phyloP scores from a whole-genome alignment of 2,797 vertebrate species.

The Lepilemur septentrionalis region DNA sequence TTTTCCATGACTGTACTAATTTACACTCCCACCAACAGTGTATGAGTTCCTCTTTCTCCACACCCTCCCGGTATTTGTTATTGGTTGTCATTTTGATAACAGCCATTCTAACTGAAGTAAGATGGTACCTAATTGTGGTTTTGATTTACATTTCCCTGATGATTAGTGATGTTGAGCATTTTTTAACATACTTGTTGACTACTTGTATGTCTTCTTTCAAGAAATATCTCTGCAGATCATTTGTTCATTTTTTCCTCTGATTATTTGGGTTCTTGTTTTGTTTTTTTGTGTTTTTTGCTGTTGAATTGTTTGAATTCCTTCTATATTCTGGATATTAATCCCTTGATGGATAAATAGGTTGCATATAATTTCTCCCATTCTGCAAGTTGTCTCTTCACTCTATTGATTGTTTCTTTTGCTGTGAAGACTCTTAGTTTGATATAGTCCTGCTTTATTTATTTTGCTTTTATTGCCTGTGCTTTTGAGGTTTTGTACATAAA shows the following conservation, averaged over 20 bases:
- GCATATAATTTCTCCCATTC: not conserved
- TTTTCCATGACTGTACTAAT: not conserved
- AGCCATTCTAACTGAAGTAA: not conserved
- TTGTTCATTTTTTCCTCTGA: not conserved
- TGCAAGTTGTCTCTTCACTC: not conserved
- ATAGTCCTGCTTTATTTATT: not conserved
- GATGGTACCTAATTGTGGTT: not conserved
- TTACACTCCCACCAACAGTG: not conserved
- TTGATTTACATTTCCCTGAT: not conserved
- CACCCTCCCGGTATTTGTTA: not conserved
- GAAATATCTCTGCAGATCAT: not conserved
- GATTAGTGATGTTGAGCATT: not conserved
- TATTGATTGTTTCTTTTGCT: not conserved
- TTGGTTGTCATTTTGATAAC: not conserved
- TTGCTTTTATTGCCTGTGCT: not conserved
- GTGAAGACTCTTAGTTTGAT: not conserved
- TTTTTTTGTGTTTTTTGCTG: not conserved
- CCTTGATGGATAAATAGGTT: not conserved
- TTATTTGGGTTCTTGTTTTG: not conserved
- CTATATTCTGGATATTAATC: not conserved
- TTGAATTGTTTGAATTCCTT: not conserved
- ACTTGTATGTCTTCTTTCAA: not conserved
- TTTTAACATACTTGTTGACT: not conserved
- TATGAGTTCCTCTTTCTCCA: not conserved
- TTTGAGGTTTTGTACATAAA: not conserved